Evolutionary conservation across 2,888 invertebrate species (phyloP).

Genomic region (Megaustenia siamemsis): DNA sequence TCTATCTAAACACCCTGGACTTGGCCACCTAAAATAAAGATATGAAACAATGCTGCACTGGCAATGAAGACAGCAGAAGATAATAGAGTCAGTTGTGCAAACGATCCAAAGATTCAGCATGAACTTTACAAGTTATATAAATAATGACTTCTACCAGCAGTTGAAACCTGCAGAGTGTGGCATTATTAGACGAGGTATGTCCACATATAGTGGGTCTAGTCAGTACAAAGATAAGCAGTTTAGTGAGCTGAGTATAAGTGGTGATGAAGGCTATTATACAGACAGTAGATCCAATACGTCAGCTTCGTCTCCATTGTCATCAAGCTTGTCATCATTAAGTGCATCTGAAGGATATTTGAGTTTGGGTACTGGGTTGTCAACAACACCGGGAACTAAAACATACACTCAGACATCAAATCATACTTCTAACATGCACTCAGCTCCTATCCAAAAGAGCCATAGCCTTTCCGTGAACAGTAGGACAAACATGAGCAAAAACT

Average conservation of each 20-base stretch:
- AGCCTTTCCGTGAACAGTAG: slow-evolving; percentile 2
- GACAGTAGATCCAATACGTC: slow-evolving; percentile 69
- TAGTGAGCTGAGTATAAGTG: slow-evolving; percentile 30
- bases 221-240: not conserved
- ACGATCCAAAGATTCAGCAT: not conserved
- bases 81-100: not conserved
- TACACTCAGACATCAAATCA: not conserved
- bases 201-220: not conserved
- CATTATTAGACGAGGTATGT: not conserved
- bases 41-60: not conserved
- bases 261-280: slow-evolving; percentile 73
- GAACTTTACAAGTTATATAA: not conserved
- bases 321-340: slow-evolving; percentile 65
- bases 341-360: slow-evolving; percentile 56
- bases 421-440: slow-evolving; percentile 12
- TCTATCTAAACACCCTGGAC: not conserved
- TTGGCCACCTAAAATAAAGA: not conserved
- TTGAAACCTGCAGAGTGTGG: not conserved
- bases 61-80: slow-evolving; percentile 27
- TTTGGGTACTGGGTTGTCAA: not conserved
- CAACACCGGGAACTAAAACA: not conserved
- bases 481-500: slow-evolving; percentile 9
- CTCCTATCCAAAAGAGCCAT: slow-evolving; percentile 40
- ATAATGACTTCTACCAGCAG: not conserved
- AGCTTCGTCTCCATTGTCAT: slow-evolving; percentile 69